phyloP scores from a whole-genome alignment of 2,113 vertebrate species.

The Rhinoderma darwinii region DNA sequence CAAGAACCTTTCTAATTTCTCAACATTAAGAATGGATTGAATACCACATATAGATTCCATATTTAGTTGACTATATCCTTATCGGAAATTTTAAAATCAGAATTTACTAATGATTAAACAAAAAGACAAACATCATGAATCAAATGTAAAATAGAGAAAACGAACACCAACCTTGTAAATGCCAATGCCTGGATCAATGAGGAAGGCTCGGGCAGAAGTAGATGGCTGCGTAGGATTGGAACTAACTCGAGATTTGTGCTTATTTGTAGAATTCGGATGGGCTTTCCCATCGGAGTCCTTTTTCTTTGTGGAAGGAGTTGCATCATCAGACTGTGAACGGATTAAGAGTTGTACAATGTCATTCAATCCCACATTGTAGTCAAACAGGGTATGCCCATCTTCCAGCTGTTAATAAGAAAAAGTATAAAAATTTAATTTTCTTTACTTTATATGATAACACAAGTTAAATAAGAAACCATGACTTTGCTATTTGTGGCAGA shows the following conservation, averaged over 20 bases:
- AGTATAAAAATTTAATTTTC: not conserved
- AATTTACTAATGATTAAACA: not conserved
- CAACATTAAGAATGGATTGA: no score
- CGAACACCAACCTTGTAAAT: constrained; percentile 85
- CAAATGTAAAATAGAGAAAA: not conserved
- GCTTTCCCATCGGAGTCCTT: constrained; percentile 74
- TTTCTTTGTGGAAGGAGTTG: constrained; percentile 76
- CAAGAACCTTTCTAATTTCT: no score
- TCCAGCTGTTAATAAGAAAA: constrained; percentile 79
- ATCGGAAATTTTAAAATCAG: no score
- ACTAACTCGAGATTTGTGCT: constrained; percentile 78
- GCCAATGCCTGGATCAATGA: constrained; percentile 89
- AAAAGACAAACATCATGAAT: not conserved
- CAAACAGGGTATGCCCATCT: constrained; percentile 97
- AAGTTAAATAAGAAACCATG: not conserved
- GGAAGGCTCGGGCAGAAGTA: constrained; percentile 82
- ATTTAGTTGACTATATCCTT: no score
- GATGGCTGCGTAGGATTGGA: constrained; percentile 79
- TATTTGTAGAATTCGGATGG: constrained; percentile 70
- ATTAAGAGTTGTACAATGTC: constrained; percentile 97
- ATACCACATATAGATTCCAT: no score
- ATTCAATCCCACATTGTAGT: constrained; percentile 97
- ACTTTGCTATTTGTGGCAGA: not conserved
- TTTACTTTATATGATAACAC: not conserved
- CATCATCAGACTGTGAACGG: constrained; percentile 86